phyloP scores from a whole-genome alignment of 1,140 invertebrate genomes.

The Vanessa atalanta region DNA sequence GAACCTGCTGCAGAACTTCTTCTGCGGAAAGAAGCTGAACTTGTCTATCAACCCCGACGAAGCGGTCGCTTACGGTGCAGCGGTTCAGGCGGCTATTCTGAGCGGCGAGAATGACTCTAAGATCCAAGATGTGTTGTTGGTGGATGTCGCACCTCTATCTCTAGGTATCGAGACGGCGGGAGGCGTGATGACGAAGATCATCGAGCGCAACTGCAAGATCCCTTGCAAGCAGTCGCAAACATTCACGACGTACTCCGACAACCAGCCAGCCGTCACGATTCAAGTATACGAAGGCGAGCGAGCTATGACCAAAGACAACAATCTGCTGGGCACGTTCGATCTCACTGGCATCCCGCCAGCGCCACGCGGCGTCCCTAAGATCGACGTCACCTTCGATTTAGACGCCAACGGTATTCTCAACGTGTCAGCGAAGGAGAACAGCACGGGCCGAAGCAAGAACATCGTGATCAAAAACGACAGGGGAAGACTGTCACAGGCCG shows the following conservation, averaged over 20 bases:
- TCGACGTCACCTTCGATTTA: constrained; percentile 86
- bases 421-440: constrained; percentile 83
- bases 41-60: constrained; percentile 81
- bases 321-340: constrained; percentile 88
- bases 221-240: constrained; percentile 84
- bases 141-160: constrained; percentile 81
- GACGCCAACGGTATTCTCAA: constrained; percentile 88
- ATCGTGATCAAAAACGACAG: constrained; percentile 96
- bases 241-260: constrained; percentile 86
- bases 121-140: constrained; percentile 80
- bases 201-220: constrained; percentile 82
- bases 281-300: constrained; percentile 86
- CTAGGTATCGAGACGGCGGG: constrained; percentile 83
- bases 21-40: constrained; percentile 77
- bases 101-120: constrained; percentile 80
- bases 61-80: constrained; percentile 80
- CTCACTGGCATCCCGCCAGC: constrained; percentile 91
- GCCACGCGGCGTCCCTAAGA: constrained; percentile 89
- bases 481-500: constrained; percentile 92
- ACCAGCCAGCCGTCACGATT: constrained; percentile 86
- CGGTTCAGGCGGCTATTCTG: constrained; percentile 78
- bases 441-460: constrained; percentile 88
- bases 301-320: constrained; percentile 89
- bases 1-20: constrained; percentile 76
- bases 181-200: constrained; percentile 84